Evolutionary conservation across 2,113 vertebrate genomes (phyloP).

Genomic region (Stigmatopora argus): DNA sequence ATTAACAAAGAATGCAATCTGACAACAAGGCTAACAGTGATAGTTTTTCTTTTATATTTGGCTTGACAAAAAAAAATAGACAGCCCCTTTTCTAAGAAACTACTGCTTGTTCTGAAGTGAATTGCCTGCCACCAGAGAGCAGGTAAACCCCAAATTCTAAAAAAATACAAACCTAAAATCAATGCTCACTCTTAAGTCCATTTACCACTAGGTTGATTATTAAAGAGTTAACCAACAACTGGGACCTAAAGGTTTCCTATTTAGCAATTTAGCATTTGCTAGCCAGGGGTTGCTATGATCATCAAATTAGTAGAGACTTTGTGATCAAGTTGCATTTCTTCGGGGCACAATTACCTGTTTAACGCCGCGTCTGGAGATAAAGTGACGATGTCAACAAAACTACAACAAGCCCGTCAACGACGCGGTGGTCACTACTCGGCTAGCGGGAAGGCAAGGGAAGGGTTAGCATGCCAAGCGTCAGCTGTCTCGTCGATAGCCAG

Average conservation of each 20-base stretch:
- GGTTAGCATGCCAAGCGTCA: constrained; percentile 51
- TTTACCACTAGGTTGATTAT: too few species aligned
- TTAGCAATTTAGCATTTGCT: constrained; percentile 2
- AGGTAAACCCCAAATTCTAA: too few species aligned
- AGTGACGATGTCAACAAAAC: constrained; percentile 40
- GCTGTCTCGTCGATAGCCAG: constrained; percentile 50
- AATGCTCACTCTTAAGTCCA: too few species aligned
- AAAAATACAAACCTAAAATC: too few species aligned
- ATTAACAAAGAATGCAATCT: too few species aligned
- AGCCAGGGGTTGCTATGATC: background rate
- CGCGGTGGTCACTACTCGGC: constrained; percentile 38
- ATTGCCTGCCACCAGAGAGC: too few species aligned
- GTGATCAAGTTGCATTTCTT: background rate
- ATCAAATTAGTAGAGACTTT: background rate
- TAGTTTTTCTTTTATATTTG: too few species aligned
- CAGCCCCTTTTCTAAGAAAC: too few species aligned
- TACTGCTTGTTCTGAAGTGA: too few species aligned
- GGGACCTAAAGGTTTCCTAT: background rate
- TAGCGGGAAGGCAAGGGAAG: constrained; percentile 24
- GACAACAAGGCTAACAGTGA: too few species aligned
- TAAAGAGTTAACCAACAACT: background rate
- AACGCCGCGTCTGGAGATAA: constrained; percentile 4
- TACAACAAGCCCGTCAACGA: constrained; percentile 27
- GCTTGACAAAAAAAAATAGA: too few species aligned
- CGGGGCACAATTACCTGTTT: too few species aligned